Base-by-base conservation (phyloP, 2,797 vertebrate species). In the Mormyrops attenuatus region DNA sequence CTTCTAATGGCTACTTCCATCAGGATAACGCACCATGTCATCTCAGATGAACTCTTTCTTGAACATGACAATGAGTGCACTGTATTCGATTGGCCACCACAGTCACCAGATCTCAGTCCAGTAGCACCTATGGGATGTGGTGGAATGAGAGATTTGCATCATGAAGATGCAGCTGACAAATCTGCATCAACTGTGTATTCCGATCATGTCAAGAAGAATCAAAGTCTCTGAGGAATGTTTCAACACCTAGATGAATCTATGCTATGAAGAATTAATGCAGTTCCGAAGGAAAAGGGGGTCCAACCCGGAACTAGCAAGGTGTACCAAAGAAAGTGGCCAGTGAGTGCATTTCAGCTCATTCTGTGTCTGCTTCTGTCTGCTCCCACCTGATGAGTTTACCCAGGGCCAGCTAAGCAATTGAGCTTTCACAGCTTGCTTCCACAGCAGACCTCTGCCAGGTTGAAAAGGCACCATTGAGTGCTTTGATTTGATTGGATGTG, bases 401-500 rank as follows among this genome's bases (percentile, higher is more conserved):
- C 57, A 3, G 57, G 57, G 6, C n/a, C 6, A 60, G 57, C 6
- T 60, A 60, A 60, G n/a, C 57, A 60, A 60, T 22, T 8, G n/a
- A 60, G 2, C 2, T 60, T 22, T 8, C 55, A 57, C 55, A 57
- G 20, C 20, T 57, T 57, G 20, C 55, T 57, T 57, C 55, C 77
- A 84, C 77, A 49, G 38, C 77, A 20, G 77, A 84, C 30, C 0
- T 41, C 77, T n/a, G 34, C 15, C 44, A 49, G 77, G 1, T 20
- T 49, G 44, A 44, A 49, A 69, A 1, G 47, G 30, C 17, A 49
- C 87, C 66, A 13, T 73, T 38, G 57, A 44, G 86, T 85, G 34
- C 6, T 90, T 73, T 73, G 30, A 38, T 73, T 73, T 73, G 66
- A 73, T 38, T 38, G 34, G 22, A 73, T 73, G 34, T 99, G 90